Base-by-base conservation (phyloP, 2,113 vertebrate genomes). In the Eptatretus burgeri region DNA sequence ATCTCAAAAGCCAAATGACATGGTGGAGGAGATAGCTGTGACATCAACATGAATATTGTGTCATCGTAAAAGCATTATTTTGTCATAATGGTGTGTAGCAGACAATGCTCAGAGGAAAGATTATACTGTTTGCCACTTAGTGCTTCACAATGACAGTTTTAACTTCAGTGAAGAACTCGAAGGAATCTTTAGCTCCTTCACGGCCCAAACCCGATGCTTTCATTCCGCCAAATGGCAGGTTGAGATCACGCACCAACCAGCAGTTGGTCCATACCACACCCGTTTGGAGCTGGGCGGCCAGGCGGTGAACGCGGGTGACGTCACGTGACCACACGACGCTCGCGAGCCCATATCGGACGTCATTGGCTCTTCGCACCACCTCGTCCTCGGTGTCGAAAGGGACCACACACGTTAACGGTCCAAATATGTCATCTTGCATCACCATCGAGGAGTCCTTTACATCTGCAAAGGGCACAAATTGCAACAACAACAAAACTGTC, bases 381-480 rank as follows among this genome's bases (percentile, higher is more conserved):
- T 96, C 85, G 2, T 89, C 81, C 74, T 98, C 91, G 0, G 73
- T 77, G 69, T 87, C 82, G 62, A 98, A 98, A 27, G 77, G 72
- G 65, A 79, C 76, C 27, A 96, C 68, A 52, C 89, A 98, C 1
- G 82, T 79, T 71, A 98, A 81, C 0, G 91, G 89, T 14, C 89
- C 89, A 64, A 98, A 98, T 70, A 98, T 93, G 78, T 98, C 91
- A 70, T 98, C 85, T 74, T 87, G 85, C 83, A 87, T 94, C 70
- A 87, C 79, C 13, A 74, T 71, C 41, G 86, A 93, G 41, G 75
- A 71, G 64, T 94, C 82, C 5, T 75, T 71, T 10, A 93, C 60
- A 63, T 78, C 82, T 0, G 27, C 27, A 41, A 41, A 41, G 27
- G 27, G 3, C 27, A 41, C 27, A 41, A 41, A 41, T 41, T 41